Evolutionary conservation across 30 jellyfish, hydroid and myxozoan species (phyloP), one percentile per base, ranked within the genome.

Genomic region (Clytia hemisphaerica): DNA sequence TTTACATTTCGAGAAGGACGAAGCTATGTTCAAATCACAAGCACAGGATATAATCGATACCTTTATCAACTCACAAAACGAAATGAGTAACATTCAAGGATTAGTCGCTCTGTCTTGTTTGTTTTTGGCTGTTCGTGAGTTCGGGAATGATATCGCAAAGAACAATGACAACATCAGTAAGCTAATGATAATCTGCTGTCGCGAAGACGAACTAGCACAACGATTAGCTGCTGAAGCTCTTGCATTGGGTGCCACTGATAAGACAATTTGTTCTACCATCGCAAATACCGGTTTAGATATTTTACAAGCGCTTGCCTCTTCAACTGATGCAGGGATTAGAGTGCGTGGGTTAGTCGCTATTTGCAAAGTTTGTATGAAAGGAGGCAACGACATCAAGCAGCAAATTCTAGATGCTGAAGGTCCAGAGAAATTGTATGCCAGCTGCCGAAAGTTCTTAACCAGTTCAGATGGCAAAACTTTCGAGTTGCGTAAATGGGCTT

Each of bases 211-310:
- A 32, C 75, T 77, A 21, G 64, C 76, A 37, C 71, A 58, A 40
- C 63, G 61, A 27, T 58, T 86, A 58, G 90, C 96, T 37, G 92
- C 77, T 12, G 96, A 86, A 75, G 88, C 61, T 10, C 42, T 86
- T n/a, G 96, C 96, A 4, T 72, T 59, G 65, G 94, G 94, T 2
- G 92, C 94, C n/a, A 63, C 88, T 45, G 76, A 63, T 26, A 86
- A 86, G 57, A 70, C 89, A 45, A 75, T 75, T 0, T 86, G 94
- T 60, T 72, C 33, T 22, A 55, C 84, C 19, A 38, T 86, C 28
- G 76, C 92, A 0, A 67, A 71, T 2, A 60, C 44, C 18, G 96
- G 94, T 29, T 48, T 77, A 77, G 96, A 86, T 19, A 72, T 58
- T 2, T 64, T 86, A 16, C 70, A 86, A 67, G 27, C 72, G 32